Evolutionary conservation across 2,888 invertebrate genomes (phyloP).

Genomic region (Athalia cordata): DNA sequence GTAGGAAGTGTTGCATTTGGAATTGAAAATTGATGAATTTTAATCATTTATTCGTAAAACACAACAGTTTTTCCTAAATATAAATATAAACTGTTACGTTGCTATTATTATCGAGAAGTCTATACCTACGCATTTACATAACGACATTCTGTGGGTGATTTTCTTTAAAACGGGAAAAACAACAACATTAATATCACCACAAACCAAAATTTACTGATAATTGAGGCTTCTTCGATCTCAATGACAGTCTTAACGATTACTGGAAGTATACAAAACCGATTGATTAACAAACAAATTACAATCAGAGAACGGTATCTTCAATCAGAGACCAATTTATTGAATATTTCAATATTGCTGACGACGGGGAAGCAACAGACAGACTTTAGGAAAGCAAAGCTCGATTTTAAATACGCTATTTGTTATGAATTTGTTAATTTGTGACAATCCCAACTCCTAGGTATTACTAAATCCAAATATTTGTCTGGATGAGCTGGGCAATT

Average conservation of each 20-base stretch:
- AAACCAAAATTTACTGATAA: background rate
- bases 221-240: background rate
- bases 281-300: conserved; percentile 4
- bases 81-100: background rate
- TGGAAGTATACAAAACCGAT: conserved; percentile 19
- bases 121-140: conserved; percentile 3
- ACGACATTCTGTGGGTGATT: background rate
- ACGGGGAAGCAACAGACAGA: too few relatives aligned
- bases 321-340: background rate
- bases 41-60: conserved; percentile 39
- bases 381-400: too few relatives aligned
- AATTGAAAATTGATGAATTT: conserved; percentile 12
- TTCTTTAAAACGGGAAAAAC: too few relatives aligned
- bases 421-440: conserved; percentile 19
- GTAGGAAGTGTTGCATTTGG: background rate
- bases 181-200: too few relatives aligned
- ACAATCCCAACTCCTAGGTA: conserved; percentile 75
- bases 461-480: conserved; percentile 72
- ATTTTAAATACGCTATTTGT: background rate
- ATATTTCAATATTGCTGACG: background rate
- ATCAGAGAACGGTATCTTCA: background rate
- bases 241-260: conserved; percentile 4
- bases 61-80: conserved; percentile 31
- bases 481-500: conserved; percentile 80
- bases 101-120: background rate